Evolutionary conservation across 37 sponge, comb jelly and placozoan species (phyloP).

Genomic region (Petrosia ficiformis): DNA sequence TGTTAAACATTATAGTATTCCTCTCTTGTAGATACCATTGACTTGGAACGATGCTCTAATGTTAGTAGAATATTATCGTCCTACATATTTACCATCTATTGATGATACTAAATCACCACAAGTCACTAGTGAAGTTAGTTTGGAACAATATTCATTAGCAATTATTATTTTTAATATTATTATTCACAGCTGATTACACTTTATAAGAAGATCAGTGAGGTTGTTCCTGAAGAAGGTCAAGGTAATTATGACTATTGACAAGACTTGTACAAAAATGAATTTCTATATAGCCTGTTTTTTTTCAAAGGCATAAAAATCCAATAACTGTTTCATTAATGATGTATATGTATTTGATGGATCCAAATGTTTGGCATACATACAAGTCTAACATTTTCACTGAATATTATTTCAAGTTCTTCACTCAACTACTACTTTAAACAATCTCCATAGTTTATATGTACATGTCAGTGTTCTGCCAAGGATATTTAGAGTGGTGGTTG

Average conservation of each 20-base stretch:
- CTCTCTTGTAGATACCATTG: slow-evolving; percentile 46
- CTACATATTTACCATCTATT: slow-evolving; percentile 41
- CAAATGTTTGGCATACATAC: too few relatives aligned
- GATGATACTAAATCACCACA: slow-evolving; percentile 46
- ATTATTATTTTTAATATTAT: not conserved
- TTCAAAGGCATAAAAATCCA: too few relatives aligned
- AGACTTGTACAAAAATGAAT: too few relatives aligned
- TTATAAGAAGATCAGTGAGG: slow-evolving; percentile 39
- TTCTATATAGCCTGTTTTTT: too few relatives aligned
- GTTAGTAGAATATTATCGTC: slow-evolving; percentile 57
- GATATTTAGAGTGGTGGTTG: too few relatives aligned
- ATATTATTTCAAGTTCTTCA: too few relatives aligned
- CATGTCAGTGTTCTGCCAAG: too few relatives aligned
- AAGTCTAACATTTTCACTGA: too few relatives aligned
- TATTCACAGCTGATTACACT: slow-evolving; percentile 44
- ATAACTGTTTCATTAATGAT: too few relatives aligned
- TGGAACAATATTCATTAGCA: not conserved
- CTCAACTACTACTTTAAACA: too few relatives aligned
- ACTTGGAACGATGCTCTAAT: slow-evolving; percentile 58
- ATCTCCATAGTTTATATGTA: too few relatives aligned
- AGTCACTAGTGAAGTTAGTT: slow-evolving; percentile 53
- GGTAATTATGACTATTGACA: slow-evolving; percentile 5
- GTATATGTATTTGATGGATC: too few relatives aligned
- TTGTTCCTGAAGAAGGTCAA: slow-evolving; percentile 36
- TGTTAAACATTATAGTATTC: not conserved